Evolutionary conservation across 2,888 invertebrate species (phyloP), one percentile per base, ranked within the genome.

Genomic region (Folsomia candida): DNA sequence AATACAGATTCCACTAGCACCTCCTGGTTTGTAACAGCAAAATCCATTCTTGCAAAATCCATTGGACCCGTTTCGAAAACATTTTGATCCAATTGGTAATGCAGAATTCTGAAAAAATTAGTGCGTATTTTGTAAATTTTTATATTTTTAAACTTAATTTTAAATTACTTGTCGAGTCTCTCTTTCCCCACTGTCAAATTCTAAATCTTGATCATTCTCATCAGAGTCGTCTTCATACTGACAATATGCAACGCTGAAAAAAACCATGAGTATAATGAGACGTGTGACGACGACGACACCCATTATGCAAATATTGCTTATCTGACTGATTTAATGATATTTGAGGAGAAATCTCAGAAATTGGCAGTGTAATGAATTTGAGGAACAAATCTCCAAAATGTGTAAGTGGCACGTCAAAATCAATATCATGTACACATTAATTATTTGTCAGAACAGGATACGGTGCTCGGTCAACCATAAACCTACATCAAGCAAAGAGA

Each of bases 11-110:
- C 63, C 63, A 24, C 51, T 29, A 18, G n/a, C n/a, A n/a, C 3
- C 22, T 37, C 63, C 51, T 6, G 63, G 47, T 22, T 18, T 62
- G 14, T 37, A 64, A 29, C 51, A 64, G 25, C 63, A 64, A 64
- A 64, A 64, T n/a, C 62, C 62, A 28, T 22, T 22, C n/a, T 62
- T 62, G 37, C 63, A 64, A 47, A 22, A 29, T 22, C 51, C 63
- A 4, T 9, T 51, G 24, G 62, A 62, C 26, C 62, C 62, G 22
- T 26, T 22, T 28, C 29, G 27, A 4, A 28, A 14, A 22, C 62
- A 62, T 9, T 27, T 14, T 27, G 27, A 18, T 4, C 62, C 62
- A 11, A 62, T 11, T 2, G 62, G 29, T 20, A 62, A 37, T 37
- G 37, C 37, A 37, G 37, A 37, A 14, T 37, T 37, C 37, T 37